Evolutionary conservation across 2,797 vertebrate species (phyloP).

Genomic region (Paratrypauchen microcephalus): DNA sequence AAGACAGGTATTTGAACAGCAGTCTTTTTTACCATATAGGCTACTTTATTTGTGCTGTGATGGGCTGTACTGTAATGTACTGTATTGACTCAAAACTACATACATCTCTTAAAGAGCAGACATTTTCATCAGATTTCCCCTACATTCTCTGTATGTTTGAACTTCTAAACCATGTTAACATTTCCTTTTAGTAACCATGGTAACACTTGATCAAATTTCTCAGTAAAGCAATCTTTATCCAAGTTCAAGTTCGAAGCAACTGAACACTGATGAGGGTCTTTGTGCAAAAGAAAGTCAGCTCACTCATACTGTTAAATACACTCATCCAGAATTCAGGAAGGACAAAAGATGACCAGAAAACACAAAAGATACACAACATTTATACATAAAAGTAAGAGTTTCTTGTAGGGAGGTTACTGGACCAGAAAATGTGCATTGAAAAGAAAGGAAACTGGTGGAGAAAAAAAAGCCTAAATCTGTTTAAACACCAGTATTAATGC

Average conservation of each 20-base stretch:
- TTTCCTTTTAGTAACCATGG: constrained; percentile 54
- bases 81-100: constrained; percentile 7
- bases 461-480: neutral
- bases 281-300: neutral
- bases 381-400: too few species aligned
- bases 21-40: too few species aligned
- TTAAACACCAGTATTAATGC: neutral
- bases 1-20: too few species aligned
- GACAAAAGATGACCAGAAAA: neutral
- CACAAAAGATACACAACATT: too few species aligned
- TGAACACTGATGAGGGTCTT: constrained; percentile 5
- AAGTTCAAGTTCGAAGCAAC: constrained; percentile 17
- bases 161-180: constrained; percentile 34
- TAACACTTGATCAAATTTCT: constrained; percentile 49
- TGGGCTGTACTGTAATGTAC: too few species aligned
- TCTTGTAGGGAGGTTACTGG: constrained; percentile 6
- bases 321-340: neutral
- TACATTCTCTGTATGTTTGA: constrained; percentile 28
- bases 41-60: neutral
- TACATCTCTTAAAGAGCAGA: neutral
- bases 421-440: neutral
- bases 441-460: neutral
- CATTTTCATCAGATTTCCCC: too few species aligned
- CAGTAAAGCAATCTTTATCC: constrained; percentile 31
- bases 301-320: neutral